Base-by-base conservation (phyloP, 1,140 invertebrate species). In the Heliconius nattereri region DNA sequence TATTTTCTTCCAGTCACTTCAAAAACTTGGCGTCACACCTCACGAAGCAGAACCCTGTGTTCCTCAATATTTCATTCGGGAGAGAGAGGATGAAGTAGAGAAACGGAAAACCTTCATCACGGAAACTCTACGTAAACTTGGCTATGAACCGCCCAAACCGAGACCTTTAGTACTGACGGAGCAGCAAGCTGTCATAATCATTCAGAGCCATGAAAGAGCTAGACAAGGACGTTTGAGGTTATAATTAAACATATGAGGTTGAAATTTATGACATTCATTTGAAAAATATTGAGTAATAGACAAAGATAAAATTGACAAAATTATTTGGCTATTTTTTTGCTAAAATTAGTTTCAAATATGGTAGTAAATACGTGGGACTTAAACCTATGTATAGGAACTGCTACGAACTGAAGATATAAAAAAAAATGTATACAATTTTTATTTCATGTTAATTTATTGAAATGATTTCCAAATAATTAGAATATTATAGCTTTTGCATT, bases 191-290 rank as follows among this genome's bases (percentile, higher is more conserved):
- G 97, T 99, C 54, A 94, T 96, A 45, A 94, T 98, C 2, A 97
- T 99, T 78, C 98, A 99, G 91, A 96, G 96, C 37, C 98, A 99
- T 87, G 98, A 99, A 92, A 94, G 98, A 85, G 98, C 98, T 1
- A 95, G 98, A 66, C 98, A 99, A 91, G 98, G 97, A 32, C 94
- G 98, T 70, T 84, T 97, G 7, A 95, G 96, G 89, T 94, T 89
- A 84, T 20, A 57, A 6, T 6, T 57, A 9, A n/a, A 57, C 8
- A 23, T 23, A n/a, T n/a, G n/a, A n/a, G n/a, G n/a, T n/a, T n/a
- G n/a, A n/a, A n/a, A n/a, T n/a, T 57, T 3, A 57, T 57, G 54
- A 57, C 8, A 23, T 23, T 57, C 9, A 2, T 52, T 52, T 6
- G 7, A 52, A 52, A 20, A 19, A 45, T 20, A 19, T 20, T 20